A percentile compares a stretch with the other conserved stretches of the same genome.
Conservation (phyloP, 2,113 vertebrate genomes). For the Pogona vitticeps region DNA sequence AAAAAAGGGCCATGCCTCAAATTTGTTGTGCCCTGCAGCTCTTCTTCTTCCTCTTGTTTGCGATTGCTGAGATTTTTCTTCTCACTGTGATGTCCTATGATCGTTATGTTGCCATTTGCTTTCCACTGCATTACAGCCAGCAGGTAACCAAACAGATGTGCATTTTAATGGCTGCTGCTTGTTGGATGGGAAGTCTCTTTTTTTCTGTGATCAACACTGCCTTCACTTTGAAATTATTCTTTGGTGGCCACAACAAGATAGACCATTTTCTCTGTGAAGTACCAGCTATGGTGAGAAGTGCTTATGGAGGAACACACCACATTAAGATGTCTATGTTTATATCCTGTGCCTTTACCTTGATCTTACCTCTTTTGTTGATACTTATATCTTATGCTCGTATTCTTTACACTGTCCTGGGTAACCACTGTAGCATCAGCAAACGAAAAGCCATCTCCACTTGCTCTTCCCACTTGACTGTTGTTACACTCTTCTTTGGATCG, state of each 20-base stretch:
- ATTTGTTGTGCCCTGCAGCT: constrained; percentile 66
- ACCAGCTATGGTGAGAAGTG: constrained; percentile 28
- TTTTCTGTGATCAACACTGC: constrained; percentile 48
- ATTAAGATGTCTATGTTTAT: not conserved
- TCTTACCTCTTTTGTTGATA: not conserved
- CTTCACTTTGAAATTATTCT: constrained; percentile 39
- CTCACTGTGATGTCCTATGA: constrained; percentile 57
- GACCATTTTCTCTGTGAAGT: constrained; percentile 10
- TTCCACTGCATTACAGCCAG: constrained; percentile 34
- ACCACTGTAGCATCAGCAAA: constrained; percentile 1
- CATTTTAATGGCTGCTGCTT: constrained; percentile 3
- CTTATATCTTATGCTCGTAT: constrained; percentile 44
- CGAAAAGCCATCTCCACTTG: constrained; percentile 59
- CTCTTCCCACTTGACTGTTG: constrained; percentile 15
- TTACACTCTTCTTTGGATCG: constrained; percentile 58
- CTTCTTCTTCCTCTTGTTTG: constrained; percentile 68
- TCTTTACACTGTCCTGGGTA: constrained; percentile 3
- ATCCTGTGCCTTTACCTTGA: constrained; percentile 10
- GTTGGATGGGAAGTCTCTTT: constrained; percentile 52
- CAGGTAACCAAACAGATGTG: constrained; percentile 35
- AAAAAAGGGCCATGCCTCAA: constrained; percentile 60
- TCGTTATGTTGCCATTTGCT: constrained; percentile 38
- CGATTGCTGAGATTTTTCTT: constrained; percentile 68
- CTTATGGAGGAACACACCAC: constrained; percentile 38
- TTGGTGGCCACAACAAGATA: constrained; percentile 33